Percentiles rank a stretch among this genome's conserved stretches.
phyloP scores from a whole-genome alignment of 2,113 vertebrate genomes.

The Aegithalos caudatus region DNA sequence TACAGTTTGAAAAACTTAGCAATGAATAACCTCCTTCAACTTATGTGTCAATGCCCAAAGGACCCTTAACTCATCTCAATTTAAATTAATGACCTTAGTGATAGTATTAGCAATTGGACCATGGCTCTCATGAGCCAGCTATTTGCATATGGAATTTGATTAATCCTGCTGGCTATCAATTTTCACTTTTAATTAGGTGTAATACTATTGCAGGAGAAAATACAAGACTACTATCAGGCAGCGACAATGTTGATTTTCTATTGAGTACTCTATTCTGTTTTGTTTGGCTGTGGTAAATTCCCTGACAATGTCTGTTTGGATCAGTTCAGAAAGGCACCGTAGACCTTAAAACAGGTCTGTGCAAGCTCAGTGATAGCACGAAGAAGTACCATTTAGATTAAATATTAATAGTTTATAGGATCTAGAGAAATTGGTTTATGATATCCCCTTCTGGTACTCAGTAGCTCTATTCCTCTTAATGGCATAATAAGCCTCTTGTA shows the following conservation, averaged over 20 bases:
- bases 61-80: constrained; percentile 60
- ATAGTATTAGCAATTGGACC: constrained; percentile 58
- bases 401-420: background rate
- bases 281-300: background rate
- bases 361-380: background rate
- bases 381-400: background rate
- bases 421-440: background rate
- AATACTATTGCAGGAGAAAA: background rate
- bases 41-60: constrained; percentile 51
- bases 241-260: background rate
- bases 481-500: background rate
- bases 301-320: background rate
- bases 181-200: constrained; percentile 63
- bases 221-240: background rate
- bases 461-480: background rate
- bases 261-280: background rate
- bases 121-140: constrained; percentile 50
- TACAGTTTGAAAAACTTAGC: background rate
- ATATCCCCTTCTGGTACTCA: background rate
- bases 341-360: background rate
- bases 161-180: constrained; percentile 64
- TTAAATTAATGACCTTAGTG: constrained; percentile 69
- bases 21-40: constrained; percentile 32
- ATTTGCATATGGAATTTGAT: constrained; percentile 63
- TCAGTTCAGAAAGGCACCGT: background rate